Conservation (phyloP, 1,140 invertebrate species). For the Manduca sexta region DNA sequence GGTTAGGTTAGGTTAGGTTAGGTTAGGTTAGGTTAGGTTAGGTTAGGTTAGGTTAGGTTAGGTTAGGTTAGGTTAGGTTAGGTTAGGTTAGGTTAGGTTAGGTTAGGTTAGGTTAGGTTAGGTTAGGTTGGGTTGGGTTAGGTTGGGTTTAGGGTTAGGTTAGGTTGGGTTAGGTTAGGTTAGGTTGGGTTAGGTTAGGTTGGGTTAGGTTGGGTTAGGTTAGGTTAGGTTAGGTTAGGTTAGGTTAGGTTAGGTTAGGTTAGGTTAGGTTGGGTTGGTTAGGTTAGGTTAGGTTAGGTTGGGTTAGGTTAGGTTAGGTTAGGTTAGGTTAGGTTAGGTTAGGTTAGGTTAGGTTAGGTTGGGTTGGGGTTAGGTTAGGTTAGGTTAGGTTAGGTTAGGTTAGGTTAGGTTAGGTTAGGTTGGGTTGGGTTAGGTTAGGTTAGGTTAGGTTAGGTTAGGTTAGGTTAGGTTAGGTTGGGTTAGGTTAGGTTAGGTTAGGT, state of each 20-base stretch:
- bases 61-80: slow-evolving; percentile 11
- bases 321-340: slow-evolving; percentile 22
- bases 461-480: slow-evolving; percentile 31
- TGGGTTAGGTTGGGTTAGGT: too few species aligned
- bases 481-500: too few species aligned
- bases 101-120: slow-evolving; percentile 15
- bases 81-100: slow-evolving; percentile 10
- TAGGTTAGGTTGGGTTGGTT: slow-evolving; percentile 19
- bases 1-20: slow-evolving; percentile 12
- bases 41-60: slow-evolving; percentile 13
- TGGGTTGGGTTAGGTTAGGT: slow-evolving; percentile 38
- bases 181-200: slow-evolving; percentile 13
- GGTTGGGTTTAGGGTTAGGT: too few species aligned
- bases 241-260: slow-evolving; percentile 42
- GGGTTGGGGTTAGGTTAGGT: slow-evolving; percentile 28
- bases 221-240: slow-evolving; percentile 1
- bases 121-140: slow-evolving; percentile 9
- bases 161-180: too few species aligned
- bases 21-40: slow-evolving; percentile 13
- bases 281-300: slow-evolving; percentile 22
- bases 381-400: slow-evolving; percentile 21
- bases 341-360: slow-evolving; percentile 27
- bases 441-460: slow-evolving; percentile 22
- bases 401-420: slow-evolving; percentile 41
- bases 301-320: slow-evolving; percentile 5